Evolutionary conservation across 1,140 invertebrate genomes (phyloP), one percentile per base, ranked within the genome.

Genomic region (Drosophila azteca): DNA sequence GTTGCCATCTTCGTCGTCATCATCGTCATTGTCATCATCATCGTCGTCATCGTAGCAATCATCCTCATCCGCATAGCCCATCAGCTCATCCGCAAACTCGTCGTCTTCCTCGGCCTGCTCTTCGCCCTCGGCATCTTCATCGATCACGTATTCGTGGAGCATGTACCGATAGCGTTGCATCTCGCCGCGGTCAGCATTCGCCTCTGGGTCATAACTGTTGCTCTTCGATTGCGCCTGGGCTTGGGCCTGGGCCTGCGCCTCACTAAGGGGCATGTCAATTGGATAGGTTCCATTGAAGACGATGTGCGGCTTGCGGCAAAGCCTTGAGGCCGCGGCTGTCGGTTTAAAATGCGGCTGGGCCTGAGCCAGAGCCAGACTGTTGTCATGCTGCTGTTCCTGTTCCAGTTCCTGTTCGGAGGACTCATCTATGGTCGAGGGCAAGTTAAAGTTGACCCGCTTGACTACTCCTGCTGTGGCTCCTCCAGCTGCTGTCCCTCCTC

Each of bases 241-340:
- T 11, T 39, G 35, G 0, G 52, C 29, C 13, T 45, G 53, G 11
- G 35, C 60, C 20, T 50, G 67, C 39, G 20, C 63, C 44, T 50
- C 76, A 6, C 55, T 24, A 13, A 91, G 45, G 4, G 95, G 95
- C 72, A 93, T 92, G 87, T 96, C 96, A 49, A 97, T 96, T 2
- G 95, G 95, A 92, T 94, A 97, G 6, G 96, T 97, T 35, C 96
- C 96, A 54, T 96, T 95, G 85, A 96, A 97, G 43, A 97, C 93
- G 44, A 92, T 91, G 29, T 91, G 83, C 3, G 83, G 70, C 48
- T 88, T 80, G 7, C 48, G 55, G 29, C 26, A 35, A 2, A 58
- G 57, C 11, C 35, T 39, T 5, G 35, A 13, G 35, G 35, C 11
- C 11, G 11, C 35, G 11, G 35, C 11, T 11, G 35, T 5, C 1